A percentile compares a stretch with the other conserved stretches of the same genome.
phyloP scores from a whole-genome alignment of 1,140 invertebrate genomes.

The Drosophila watanabei region DNA sequence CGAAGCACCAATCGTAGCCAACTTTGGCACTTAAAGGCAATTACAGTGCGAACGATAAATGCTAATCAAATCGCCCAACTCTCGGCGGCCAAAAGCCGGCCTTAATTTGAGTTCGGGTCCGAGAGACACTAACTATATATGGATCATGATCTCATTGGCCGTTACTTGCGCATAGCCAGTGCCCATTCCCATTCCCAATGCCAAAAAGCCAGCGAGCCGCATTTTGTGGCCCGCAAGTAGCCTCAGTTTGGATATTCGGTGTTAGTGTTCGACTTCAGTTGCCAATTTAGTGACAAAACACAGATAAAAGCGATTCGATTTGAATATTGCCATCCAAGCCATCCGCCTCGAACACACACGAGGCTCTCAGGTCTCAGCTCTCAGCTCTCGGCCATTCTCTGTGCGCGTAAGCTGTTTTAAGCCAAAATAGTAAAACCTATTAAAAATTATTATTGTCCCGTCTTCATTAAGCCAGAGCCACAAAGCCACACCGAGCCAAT shows the following conservation, averaged over 20 bases:
- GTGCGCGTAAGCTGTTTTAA: conserved; percentile 47
- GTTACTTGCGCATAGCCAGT: conserved; percentile 68
- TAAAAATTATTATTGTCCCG: conserved; percentile 79
- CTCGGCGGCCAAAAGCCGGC: conserved; percentile 45
- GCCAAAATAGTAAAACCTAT: conserved; percentile 72
- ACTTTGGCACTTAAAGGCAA: conserved; percentile 37
- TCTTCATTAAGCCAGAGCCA: conserved; percentile 64
- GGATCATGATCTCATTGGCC: conserved; percentile 76
- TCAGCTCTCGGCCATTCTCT: conserved; percentile 21
- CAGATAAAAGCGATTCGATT: conserved; percentile 76
- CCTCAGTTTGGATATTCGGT: conserved; percentile 42
- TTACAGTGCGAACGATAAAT: conserved; percentile 62
- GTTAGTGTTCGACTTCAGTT: conserved; percentile 69
- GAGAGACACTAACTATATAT: conserved; percentile 46
- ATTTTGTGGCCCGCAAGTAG: conserved; percentile 54
- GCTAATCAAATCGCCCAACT: conserved; percentile 56
- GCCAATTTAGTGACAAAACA: conserved; percentile 78
- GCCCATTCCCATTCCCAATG: conserved; percentile 21
- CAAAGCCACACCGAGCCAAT: conserved; percentile 48
- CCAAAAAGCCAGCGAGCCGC: conserved; percentile 15
- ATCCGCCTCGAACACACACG: conserved; percentile 35
- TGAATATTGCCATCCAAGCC: conserved; percentile 65
- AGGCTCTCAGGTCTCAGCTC: neutral
- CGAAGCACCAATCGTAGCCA: conserved; percentile 15
- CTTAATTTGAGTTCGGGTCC: conserved; percentile 25